Conservation (phyloP, 35 echinoderm and acorn worm genomes). For the Amphiura filiformis region DNA sequence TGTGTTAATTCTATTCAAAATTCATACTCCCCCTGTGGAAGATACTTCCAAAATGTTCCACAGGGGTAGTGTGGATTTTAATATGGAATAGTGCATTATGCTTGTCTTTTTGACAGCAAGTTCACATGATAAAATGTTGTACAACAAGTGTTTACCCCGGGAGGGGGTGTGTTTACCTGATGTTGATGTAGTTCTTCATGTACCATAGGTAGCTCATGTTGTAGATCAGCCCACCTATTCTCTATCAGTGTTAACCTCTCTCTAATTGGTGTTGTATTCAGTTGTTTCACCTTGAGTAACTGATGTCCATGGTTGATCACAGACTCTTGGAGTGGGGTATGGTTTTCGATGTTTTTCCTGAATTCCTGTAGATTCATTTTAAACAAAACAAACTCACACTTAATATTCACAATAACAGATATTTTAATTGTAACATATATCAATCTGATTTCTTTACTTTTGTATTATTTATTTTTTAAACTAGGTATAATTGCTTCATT, state of each 20-base stretch:
- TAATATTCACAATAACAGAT: not conserved
- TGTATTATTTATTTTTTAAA: too few species aligned
- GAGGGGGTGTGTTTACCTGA: too few species aligned
- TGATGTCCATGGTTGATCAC: constrained; percentile 75
- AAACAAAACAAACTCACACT: not conserved
- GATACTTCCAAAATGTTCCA: too few species aligned
- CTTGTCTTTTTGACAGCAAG: too few species aligned
- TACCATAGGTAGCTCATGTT: constrained; percentile 72
- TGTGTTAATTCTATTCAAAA: too few species aligned
- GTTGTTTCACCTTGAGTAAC: constrained; percentile 83
- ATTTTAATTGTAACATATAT: not conserved
- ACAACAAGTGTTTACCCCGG: too few species aligned
- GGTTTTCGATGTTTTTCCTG: constrained; percentile 82
- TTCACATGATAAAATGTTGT: too few species aligned
- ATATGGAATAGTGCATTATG: too few species aligned
- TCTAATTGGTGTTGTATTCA: constrained; percentile 70
- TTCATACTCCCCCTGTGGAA: too few species aligned
- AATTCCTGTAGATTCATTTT: constrained; percentile 50
- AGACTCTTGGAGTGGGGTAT: constrained; percentile 67
- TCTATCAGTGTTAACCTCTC: constrained; percentile 75
- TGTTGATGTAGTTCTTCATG: constrained; percentile 93
- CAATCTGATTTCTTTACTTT: not conserved
- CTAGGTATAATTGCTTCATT: too few species aligned
- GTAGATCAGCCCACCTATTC: constrained; percentile 67
- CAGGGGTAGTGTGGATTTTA: too few species aligned